These are phyloP conservation scores for Drosophila ustulata DNA, from an alignment of 2,888 invertebrate species.

Conservation along the genomic window DNA sequence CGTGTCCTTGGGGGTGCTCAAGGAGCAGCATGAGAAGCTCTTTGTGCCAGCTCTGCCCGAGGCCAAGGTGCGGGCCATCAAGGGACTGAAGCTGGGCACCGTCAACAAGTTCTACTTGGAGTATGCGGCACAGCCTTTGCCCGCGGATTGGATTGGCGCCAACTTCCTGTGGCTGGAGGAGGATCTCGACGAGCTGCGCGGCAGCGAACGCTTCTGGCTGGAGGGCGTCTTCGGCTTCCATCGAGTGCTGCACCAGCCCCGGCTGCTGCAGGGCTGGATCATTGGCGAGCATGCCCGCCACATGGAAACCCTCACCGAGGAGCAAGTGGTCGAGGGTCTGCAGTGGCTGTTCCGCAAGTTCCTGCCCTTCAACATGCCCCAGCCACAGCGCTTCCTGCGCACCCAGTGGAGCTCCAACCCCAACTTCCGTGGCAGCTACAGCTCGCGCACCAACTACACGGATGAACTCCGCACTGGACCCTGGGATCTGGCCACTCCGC, in stretches of 20 bases:
- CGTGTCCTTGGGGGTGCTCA: constrained; percentile 87
- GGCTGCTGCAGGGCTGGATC: constrained; percentile 89
- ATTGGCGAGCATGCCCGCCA: constrained; percentile 87
- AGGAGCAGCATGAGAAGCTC: constrained; percentile 83
- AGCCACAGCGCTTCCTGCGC: constrained; percentile 83
- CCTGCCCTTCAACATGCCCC: constrained; percentile 65
- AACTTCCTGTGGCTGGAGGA: constrained; percentile 87
- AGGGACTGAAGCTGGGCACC: constrained; percentile 87
- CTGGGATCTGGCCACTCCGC: constrained; percentile 86
- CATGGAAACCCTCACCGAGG: constrained; percentile 87
- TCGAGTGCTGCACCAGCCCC: constrained; percentile 87
- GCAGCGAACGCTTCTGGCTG: constrained; percentile 86
- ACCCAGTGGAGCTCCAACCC: constrained; percentile 89
- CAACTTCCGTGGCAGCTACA: constrained; percentile 88
- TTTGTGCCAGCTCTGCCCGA: constrained; percentile 86
- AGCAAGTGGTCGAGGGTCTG: constrained; percentile 79
- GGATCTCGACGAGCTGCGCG: constrained; percentile 81
- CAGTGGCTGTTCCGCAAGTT: constrained; percentile 78
- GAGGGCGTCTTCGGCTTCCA: constrained; percentile 88
- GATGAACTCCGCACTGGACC: constrained; percentile 87
- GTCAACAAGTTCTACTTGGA: constrained; percentile 88
- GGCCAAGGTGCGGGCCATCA: constrained; percentile 85
- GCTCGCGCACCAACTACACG: constrained; percentile 87
- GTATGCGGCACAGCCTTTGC: constrained; percentile 87
- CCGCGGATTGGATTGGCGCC: constrained; percentile 85